Base-by-base conservation (phyloP, 2,797 vertebrate species). In the Gallinago stenura region DNA sequence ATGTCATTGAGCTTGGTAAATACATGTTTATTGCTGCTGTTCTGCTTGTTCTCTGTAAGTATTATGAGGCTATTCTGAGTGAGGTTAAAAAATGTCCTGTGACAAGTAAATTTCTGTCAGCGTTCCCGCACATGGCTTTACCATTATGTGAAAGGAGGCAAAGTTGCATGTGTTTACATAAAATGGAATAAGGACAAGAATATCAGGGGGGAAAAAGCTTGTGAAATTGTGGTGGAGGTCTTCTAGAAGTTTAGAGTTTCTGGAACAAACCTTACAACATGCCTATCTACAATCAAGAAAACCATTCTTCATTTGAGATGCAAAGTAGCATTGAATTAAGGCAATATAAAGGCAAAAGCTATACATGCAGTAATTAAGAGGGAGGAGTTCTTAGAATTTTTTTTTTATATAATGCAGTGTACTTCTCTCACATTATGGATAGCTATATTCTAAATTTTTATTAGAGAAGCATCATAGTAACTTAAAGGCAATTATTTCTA, bases 401-500 rank as follows among this genome's bases (percentile, higher is more conserved):
- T 85, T 77, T 56, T 28, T 66, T 80, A 69, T 16, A 60, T 65
- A 61, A 25, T 68, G 25, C 30, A 66, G 6, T 45, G 26, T 45
- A 85, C 39, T 83, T 15, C 54, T 70, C 69, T 81, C 30, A 20
- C 35, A 30, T 45, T 75, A 58, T 3, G 11, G 35, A 48, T 26
- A 81, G 5, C 12, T 28, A 21, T 51, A 80, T 35, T 56, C 35
- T 46, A 78, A 88, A 24, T 78, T 87, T 81, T 82, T 5, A 45
- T 72, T 87, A 91, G 45, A 72, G 88, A 79, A 53, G 87, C 31
- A 37, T 84, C 33, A 24, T 19, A 45, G 31, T 69, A 82, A 57
- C 33, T 72, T 37, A 35, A 61, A 20, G 37, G 14, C 33, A 51
- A 58, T 88, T 83, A 75, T 75, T 95, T 89, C 41, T 83, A 80